Conservation (phyloP, 2,888 invertebrate species). For the Andricus quercusramuli region DNA sequence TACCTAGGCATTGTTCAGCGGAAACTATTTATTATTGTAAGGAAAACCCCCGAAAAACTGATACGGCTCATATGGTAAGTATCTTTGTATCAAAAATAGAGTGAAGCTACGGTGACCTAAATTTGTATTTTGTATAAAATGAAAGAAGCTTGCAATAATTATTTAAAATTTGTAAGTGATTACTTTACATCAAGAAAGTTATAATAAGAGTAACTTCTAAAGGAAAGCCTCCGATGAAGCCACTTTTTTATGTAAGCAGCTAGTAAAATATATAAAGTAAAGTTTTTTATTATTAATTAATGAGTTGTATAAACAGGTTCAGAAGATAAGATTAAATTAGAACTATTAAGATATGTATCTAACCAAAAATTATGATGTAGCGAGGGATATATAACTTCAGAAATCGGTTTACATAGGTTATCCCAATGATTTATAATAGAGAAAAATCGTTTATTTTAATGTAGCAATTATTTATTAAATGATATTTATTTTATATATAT, state of each 20-base stretch:
- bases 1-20: too few relatives aligned
- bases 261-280: background rate
- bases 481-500: too few relatives aligned
- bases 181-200: background rate
- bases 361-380: too few relatives aligned
- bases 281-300: background rate
- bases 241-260: background rate
- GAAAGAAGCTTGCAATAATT: background rate
- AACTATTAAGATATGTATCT: background rate
- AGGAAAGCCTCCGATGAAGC: conserved; percentile 13
- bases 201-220: background rate
- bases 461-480: too few relatives aligned
- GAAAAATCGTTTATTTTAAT: too few relatives aligned
- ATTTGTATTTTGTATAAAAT: background rate
- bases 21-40: too few relatives aligned
- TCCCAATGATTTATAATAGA: too few relatives aligned
- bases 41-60: too few relatives aligned
- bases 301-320: background rate
- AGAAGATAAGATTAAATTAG: background rate
- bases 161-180: background rate
- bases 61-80: too few relatives aligned
- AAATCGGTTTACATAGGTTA: too few relatives aligned
- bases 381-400: too few relatives aligned
- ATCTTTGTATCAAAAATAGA: too few relatives aligned
- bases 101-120: background rate